phyloP scores from a whole-genome alignment of 64 coral and sea anemone genomes.

The Cladopsammia gracilis region DNA sequence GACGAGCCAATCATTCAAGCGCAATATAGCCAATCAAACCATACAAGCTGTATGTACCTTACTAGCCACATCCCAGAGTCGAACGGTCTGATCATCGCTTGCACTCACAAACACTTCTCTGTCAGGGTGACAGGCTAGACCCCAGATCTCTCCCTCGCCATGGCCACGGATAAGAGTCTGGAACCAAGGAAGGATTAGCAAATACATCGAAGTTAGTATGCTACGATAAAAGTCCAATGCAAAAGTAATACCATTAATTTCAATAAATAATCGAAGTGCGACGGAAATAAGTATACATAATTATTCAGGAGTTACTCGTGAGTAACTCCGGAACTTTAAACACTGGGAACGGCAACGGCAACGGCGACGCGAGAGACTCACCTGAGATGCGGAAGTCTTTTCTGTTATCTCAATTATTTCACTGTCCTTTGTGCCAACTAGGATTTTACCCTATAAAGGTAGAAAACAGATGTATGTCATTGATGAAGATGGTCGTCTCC shows the following conservation, averaged over 20 bases:
- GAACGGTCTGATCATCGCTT: constrained; percentile 95
- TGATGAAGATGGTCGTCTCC: neutral
- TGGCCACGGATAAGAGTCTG: constrained; percentile 89
- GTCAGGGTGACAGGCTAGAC: constrained; percentile 92
- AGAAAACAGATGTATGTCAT: neutral
- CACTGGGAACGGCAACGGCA: too few species aligned
- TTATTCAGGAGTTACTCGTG: too few species aligned
- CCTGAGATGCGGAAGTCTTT: constrained; percentile 80
- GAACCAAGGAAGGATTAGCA: neutral
- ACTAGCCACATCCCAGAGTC: constrained; percentile 91
- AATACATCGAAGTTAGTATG: too few species aligned
- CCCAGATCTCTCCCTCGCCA: constrained; percentile 98
- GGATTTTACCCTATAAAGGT: constrained; percentile 83
- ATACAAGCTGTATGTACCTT: constrained; percentile 60
- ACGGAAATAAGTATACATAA: too few species aligned
- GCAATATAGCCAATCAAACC: too few species aligned
- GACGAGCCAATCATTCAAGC: neutral
- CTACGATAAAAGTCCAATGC: too few species aligned
- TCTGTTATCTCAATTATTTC: constrained; percentile 93
- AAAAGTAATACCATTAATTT: too few species aligned
- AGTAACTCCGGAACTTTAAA: too few species aligned
- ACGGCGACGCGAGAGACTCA: constrained; percentile 6
- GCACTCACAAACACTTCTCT: constrained; percentile 93
- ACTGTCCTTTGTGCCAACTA: constrained; percentile 95
- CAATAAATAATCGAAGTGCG: too few species aligned